Evolutionary conservation across 2,888 invertebrate species (phyloP).

Genomic region (Philaethria dido): DNA sequence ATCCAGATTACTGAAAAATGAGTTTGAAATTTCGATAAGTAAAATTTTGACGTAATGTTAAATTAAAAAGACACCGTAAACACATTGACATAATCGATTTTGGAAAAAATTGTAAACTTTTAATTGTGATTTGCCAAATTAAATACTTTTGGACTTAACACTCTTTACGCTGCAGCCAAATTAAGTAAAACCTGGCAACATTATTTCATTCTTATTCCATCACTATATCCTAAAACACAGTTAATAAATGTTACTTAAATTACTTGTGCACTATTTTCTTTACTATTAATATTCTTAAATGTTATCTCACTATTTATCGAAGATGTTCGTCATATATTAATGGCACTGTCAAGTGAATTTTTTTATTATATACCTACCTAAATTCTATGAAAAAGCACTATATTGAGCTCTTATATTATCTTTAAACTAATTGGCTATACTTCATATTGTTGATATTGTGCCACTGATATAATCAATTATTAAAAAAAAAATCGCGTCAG

Average conservation of each 20-base stretch:
- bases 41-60: no score
- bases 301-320: background rate
- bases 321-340: background rate
- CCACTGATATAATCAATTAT: background rate
- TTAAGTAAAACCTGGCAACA: slow-evolving; percentile 15
- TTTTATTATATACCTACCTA: slow-evolving; percentile 18
- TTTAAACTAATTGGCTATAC: slow-evolving; percentile 1
- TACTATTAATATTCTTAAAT: background rate
- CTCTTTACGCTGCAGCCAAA: no score
- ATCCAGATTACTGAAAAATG: no score
- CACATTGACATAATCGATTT: no score
- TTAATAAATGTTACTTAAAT: slow-evolving; percentile 15
- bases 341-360: slow-evolving; percentile 6
- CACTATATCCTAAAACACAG: slow-evolving; percentile 6
- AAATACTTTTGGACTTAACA: no score
- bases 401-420: slow-evolving; percentile 19
- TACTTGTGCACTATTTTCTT: slow-evolving; percentile 5
- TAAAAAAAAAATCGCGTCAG: no score
- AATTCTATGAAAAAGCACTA: slow-evolving; percentile 15
- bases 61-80: no score
- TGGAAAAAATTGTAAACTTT: no score
- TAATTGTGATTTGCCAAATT: no score
- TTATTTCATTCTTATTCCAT: background rate
- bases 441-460: background rate
- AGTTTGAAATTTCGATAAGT: no score